A percentile compares a stretch with the other conserved stretches of the same genome.
Evolutionary conservation across 1,140 invertebrate species (phyloP).

Genomic region (Orchesella cincta): DNA sequence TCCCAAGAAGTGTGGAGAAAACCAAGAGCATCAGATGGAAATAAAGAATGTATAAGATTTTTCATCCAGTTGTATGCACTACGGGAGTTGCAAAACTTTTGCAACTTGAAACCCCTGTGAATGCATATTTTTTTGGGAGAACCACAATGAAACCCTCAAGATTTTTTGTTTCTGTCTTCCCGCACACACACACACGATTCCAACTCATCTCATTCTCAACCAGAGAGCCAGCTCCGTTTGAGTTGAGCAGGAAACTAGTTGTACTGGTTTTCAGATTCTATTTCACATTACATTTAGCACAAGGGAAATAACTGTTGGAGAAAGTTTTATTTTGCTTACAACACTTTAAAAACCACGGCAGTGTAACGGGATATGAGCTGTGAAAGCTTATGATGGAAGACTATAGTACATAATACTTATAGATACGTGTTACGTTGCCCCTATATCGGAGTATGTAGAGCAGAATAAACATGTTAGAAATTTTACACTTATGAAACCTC

Average conservation of each 20-base stretch:
- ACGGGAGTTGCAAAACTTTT: conserved; percentile 12
- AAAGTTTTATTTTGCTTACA: conserved; percentile 20
- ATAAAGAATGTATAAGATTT: not conserved
- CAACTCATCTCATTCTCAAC: conserved; percentile 6
- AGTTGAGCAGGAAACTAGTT: not conserved
- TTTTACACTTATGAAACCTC: not conserved
- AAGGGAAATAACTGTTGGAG: not conserved
- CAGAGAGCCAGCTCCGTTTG: not conserved
- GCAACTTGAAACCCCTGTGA: not conserved
- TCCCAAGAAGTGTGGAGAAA: too few species aligned
- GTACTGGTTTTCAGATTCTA: conserved; percentile 17
- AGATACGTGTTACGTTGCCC: too few species aligned
- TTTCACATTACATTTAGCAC: conserved; percentile 27
- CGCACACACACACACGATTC: not conserved
- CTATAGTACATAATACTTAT: not conserved
- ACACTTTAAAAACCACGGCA: conserved; percentile 8
- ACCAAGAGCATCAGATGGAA: not conserved
- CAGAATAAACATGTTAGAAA: not conserved
- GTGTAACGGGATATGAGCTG: conserved; percentile 25
- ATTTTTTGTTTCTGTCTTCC: not conserved
- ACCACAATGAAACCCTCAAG: not conserved
- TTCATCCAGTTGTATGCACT: not conserved
- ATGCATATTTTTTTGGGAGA: not conserved
- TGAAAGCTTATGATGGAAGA: not conserved
- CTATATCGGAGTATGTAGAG: too few species aligned